Evolutionary conservation across 2,888 invertebrate genomes (phyloP).

Genomic region (Drosophila pseudotalamancana): DNA sequence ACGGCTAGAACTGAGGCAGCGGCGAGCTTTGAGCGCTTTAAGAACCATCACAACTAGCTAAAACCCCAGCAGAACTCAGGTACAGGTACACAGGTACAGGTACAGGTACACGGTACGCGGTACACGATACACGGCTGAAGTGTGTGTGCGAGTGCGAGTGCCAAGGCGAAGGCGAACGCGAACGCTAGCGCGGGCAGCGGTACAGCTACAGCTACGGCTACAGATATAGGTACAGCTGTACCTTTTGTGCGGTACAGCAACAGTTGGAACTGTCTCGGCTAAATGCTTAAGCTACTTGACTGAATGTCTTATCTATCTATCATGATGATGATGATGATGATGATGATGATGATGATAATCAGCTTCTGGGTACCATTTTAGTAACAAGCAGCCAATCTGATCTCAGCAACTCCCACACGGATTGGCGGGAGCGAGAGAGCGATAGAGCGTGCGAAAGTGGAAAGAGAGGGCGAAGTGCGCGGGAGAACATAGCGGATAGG

Average conservation of each 20-base stretch:
- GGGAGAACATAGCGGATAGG: background rate
- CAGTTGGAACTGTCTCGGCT: background rate
- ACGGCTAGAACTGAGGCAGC: conserved; percentile 68
- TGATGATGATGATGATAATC: background rate
- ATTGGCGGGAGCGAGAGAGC: background rate
- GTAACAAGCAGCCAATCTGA: background rate
- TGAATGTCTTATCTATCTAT: no score
- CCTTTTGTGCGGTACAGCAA: background rate
- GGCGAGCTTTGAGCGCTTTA: conserved; percentile 59
- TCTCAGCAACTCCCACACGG: conserved; percentile 2
- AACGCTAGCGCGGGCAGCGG: conserved; percentile 11
- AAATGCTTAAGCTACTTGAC: background rate
- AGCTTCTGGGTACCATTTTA: background rate
- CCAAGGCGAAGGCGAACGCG: no score
- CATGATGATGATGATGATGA: background rate
- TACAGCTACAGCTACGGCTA: background rate
- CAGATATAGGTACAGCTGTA: background rate
- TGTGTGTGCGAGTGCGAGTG: no score
- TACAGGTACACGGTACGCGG: conserved; percentile 4
- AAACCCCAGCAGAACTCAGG: conserved; percentile 18
- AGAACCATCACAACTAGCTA: conserved; percentile 59
- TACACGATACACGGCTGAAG: no score
- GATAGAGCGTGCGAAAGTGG: background rate
- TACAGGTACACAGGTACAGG: conserved; percentile 19
- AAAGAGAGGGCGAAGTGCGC: background rate